Percentiles rank a stretch among this genome's conserved stretches.
Evolutionary conservation across 2,113 vertebrate genomes (phyloP).

Genomic region (Heloderma charlesbogerti): DNA sequence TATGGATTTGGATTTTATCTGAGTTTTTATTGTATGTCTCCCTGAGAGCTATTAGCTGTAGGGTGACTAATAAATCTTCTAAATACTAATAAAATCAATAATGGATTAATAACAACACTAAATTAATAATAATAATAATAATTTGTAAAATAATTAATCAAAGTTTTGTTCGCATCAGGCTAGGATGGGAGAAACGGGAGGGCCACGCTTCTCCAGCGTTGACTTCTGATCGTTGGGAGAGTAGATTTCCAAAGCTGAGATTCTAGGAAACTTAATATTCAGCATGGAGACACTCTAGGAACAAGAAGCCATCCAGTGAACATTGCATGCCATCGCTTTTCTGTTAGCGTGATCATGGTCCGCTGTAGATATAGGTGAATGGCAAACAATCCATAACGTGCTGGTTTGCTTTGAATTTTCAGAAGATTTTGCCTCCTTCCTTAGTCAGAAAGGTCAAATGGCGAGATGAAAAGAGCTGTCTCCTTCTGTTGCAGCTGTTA

Average conservation of each 20-base stretch:
- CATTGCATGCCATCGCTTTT: neutral
- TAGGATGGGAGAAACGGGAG: neutral
- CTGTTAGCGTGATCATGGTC: too few relatives aligned
- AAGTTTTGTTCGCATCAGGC: neutral
- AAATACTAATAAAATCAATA: too few relatives aligned
- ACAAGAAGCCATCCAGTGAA: neutral
- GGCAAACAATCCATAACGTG: neutral
- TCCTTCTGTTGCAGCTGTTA: constrained; percentile 9
- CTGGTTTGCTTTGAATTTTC: neutral
- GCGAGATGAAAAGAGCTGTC: neutral
- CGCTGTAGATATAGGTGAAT: neutral
- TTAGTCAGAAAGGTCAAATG: neutral
- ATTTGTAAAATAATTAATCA: neutral
- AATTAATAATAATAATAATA: too few relatives aligned
- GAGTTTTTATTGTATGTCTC: too few relatives aligned
- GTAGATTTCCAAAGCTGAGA: neutral
- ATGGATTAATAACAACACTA: neutral
- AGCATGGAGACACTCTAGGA: too few relatives aligned
- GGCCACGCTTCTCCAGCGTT: neutral
- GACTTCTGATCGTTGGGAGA: neutral
- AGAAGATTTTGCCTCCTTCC: neutral
- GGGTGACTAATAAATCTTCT: too few relatives aligned
- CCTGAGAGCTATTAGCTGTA: too few relatives aligned
- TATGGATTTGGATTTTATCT: too few relatives aligned
- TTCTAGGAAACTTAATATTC: neutral